A percentile compares a stretch with the other conserved stretches of the same genome.
Conservation (phyloP, 2,113 vertebrate species). For the Oreochromis aureus region DNA sequence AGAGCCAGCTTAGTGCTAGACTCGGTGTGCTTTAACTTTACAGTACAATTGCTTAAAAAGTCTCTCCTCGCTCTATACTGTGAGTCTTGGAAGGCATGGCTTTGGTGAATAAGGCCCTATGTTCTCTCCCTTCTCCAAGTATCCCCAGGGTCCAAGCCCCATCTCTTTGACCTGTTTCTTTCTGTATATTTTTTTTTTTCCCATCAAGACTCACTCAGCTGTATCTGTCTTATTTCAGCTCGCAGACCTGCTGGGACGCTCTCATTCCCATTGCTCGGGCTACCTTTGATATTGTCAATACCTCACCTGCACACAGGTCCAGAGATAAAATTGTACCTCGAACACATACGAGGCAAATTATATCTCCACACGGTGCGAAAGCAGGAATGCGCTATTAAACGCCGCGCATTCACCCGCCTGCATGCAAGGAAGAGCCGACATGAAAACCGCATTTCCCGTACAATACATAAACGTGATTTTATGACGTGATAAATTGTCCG, state of each 20-base stretch:
- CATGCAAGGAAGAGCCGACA: neutral
- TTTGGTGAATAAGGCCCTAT: conserved; percentile 20
- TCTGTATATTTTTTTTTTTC: neutral
- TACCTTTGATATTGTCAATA: conserved; percentile 44
- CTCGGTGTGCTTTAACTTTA: neutral
- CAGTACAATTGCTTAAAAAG: neutral
- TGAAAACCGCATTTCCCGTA: neutral
- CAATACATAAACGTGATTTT: conserved; percentile 1
- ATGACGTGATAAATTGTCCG: conserved; percentile 10
- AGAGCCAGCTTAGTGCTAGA: neutral
- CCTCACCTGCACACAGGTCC: conserved; percentile 15
- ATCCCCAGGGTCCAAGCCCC: conserved; percentile 30
- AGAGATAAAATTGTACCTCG: conserved; percentile 1
- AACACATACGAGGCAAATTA: neutral
- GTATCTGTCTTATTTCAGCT: conserved; percentile 54
- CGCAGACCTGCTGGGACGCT: conserved; percentile 33
- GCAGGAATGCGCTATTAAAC: neutral
- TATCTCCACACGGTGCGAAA: neutral
- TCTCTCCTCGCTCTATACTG: neutral
- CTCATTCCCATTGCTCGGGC: conserved; percentile 9
- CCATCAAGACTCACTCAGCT: conserved; percentile 56
- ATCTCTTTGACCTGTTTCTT: conserved; percentile 41
- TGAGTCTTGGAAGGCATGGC: conserved; percentile 6
- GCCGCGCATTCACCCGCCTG: neutral
- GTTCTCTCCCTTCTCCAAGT: conserved; percentile 16